Evolutionary conservation across 2,888 invertebrate genomes (phyloP).

Genomic region (Pachydiplax longipennis): DNA sequence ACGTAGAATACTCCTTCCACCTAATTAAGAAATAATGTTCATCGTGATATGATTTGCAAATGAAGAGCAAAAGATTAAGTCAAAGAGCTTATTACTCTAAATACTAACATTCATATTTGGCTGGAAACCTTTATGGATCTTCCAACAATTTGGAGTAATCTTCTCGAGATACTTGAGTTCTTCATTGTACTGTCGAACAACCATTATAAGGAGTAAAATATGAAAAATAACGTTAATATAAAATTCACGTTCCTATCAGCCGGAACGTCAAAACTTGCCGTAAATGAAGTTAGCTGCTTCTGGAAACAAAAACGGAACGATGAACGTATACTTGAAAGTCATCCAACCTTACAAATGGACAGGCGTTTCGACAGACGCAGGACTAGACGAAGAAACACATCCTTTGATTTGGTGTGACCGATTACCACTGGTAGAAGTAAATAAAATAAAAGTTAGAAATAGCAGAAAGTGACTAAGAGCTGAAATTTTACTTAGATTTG

Average conservation of each 20-base stretch:
- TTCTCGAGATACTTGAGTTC: conserved; percentile 93
- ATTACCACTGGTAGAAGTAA: too few species aligned
- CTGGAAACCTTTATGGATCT: conserved; percentile 97
- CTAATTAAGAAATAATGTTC: conserved; percentile 57
- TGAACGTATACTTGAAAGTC: too few species aligned
- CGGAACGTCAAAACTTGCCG: background rate
- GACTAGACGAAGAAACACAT: too few species aligned
- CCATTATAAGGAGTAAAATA: conserved; percentile 67
- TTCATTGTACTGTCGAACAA: conserved; percentile 89
- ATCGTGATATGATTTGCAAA: too few species aligned
- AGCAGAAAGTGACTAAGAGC: too few species aligned
- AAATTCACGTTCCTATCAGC: background rate
- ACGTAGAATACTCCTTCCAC: conserved; percentile 98
- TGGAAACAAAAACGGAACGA: background rate
- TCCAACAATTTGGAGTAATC: conserved; percentile 84
- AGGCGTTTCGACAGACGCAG: too few species aligned
- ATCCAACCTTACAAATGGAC: too few species aligned
- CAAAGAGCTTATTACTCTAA: background rate
- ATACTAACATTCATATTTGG: conserved; percentile 91
- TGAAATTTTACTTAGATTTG: too few species aligned
- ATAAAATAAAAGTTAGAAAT: too few species aligned
- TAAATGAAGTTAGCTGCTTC: background rate
- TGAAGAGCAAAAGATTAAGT: too few species aligned
- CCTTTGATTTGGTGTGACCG: too few species aligned
- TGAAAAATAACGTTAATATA: background rate